Evolutionary conservation across 2,113 vertebrate species (phyloP).

Genomic region (Brachypodius melanocephalos): DNA sequence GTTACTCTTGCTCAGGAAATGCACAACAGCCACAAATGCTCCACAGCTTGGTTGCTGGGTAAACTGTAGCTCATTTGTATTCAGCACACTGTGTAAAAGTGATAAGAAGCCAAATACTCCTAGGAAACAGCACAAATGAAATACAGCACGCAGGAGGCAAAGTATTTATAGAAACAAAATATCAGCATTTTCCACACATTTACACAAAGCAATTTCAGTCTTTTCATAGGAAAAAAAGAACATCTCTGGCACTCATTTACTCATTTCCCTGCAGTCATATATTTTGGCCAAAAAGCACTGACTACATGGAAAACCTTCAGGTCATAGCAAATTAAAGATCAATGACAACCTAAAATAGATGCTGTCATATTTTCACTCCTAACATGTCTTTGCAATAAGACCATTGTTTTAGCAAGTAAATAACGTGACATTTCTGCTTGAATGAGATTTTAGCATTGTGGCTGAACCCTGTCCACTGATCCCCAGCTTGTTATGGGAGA

Average conservation of each 20-base stretch:
- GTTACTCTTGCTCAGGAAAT: conserved; percentile 51
- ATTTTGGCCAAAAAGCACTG: conserved; percentile 59
- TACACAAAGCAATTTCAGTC: conserved; percentile 78
- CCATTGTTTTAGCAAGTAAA: conserved; percentile 68
- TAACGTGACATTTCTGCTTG: conserved; percentile 33
- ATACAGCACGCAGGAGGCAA: conserved; percentile 60
- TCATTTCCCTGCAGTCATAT: conserved; percentile 62
- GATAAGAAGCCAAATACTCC: conserved; percentile 75
- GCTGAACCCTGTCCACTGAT: neutral
- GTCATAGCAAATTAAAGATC: conserved; percentile 71
- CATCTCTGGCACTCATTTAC: conserved; percentile 62
- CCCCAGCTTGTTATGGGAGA: neutral
- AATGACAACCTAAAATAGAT: conserved; percentile 64
- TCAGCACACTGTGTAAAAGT: conserved; percentile 64
- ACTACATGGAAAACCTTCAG: conserved; percentile 63
- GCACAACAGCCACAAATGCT: conserved; percentile 31
- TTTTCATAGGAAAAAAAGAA: conserved; percentile 72
- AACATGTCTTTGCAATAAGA: conserved; percentile 51
- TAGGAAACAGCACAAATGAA: conserved; percentile 74
- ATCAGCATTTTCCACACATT: conserved; percentile 83
- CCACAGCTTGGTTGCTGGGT: conserved; percentile 34
- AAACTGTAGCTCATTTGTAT: conserved; percentile 66
- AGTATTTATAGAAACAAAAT: conserved; percentile 84
- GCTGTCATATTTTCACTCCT: conserved; percentile 52
- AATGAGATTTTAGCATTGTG: neutral